Evolutionary conservation across 2,113 vertebrate species (phyloP).

Genomic region (Lamprotornis superbus): DNA sequence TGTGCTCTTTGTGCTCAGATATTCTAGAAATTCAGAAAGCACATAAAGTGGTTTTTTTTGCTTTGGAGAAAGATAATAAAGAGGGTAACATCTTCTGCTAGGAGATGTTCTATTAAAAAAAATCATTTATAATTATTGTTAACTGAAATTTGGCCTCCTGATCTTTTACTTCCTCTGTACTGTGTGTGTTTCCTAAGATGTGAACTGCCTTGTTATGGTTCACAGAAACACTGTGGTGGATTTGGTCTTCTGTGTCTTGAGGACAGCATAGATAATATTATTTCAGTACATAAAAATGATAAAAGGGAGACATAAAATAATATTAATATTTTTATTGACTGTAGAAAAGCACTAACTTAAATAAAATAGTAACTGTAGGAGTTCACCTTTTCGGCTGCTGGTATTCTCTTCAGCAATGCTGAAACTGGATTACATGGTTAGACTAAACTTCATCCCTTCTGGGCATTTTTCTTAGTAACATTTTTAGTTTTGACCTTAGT

Average conservation of each 20-base stretch:
- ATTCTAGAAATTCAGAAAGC: not conserved
- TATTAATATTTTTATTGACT: conserved; percentile 43
- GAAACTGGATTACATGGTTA: not conserved
- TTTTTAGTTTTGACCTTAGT: not conserved
- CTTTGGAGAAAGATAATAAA: not conserved
- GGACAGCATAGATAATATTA: not conserved
- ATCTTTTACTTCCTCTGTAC: not conserved
- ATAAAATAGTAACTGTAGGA: not conserved
- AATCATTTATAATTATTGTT: not conserved
- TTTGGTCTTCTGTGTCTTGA: not conserved
- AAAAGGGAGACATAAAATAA: conserved; percentile 26
- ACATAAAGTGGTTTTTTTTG: not conserved
- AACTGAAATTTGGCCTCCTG: not conserved
- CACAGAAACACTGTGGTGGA: not conserved
- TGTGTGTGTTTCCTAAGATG: not conserved
- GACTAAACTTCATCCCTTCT: not conserved
- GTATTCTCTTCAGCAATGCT: not conserved
- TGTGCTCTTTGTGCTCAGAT: not conserved
- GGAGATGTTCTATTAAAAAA: not conserved
- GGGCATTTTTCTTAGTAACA: not conserved
- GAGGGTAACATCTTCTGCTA: not conserved
- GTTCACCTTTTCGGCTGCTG: not conserved
- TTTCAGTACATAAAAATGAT: conserved; percentile 19
- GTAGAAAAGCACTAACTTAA: not conserved
- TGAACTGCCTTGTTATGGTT: not conserved